Evolutionary conservation across 2,888 invertebrate species (phyloP).

Genomic region (Drosophila macrospina): DNA sequence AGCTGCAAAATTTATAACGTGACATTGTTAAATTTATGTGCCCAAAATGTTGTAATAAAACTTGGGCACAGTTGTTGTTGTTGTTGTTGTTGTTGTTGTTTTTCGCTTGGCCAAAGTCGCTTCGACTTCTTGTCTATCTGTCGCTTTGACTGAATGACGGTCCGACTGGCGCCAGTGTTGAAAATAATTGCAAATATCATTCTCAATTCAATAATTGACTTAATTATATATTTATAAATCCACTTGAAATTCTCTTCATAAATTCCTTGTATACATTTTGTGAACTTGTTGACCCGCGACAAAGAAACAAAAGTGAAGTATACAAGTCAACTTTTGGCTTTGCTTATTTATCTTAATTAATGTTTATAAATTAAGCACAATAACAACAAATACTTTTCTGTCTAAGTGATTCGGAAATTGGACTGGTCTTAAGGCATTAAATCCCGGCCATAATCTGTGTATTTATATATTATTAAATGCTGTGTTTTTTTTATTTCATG

Average conservation of each 20-base stretch:
- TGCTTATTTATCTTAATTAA: slow-evolving; percentile 44
- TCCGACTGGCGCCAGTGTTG: slow-evolving; percentile 66
- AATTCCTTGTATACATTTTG: slow-evolving; percentile 24
- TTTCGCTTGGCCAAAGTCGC: slow-evolving; percentile 13
- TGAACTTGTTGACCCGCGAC: slow-evolving; percentile 29
- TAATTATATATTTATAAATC: slow-evolving; percentile 43
- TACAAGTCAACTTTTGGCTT: slow-evolving; percentile 13
- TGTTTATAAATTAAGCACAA: slow-evolving; percentile 35
- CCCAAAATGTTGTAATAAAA: slow-evolving; percentile 69
- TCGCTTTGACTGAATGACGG: slow-evolving; percentile 10
- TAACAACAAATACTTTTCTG: neutral
- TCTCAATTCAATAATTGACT: slow-evolving; percentile 55
- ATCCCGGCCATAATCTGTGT: slow-evolving; percentile 33
- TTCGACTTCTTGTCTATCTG: slow-evolving; percentile 14
- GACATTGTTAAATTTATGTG: slow-evolving; percentile 80
- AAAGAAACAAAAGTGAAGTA: slow-evolving; percentile 1
- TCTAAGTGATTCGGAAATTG: slow-evolving; percentile 49
- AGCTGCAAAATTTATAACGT: slow-evolving; percentile 75
- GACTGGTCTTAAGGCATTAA: slow-evolving; percentile 22
- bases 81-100: neutral
- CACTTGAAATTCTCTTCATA: slow-evolving; percentile 27
- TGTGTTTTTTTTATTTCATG: slow-evolving; percentile 51
- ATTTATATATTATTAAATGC: slow-evolving; percentile 59
- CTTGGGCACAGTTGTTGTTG: slow-evolving; percentile 33
- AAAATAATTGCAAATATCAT: slow-evolving; percentile 68